phyloP scores from a whole-genome alignment of 1,140 invertebrate species.

The Stegodyphus dumicola region DNA sequence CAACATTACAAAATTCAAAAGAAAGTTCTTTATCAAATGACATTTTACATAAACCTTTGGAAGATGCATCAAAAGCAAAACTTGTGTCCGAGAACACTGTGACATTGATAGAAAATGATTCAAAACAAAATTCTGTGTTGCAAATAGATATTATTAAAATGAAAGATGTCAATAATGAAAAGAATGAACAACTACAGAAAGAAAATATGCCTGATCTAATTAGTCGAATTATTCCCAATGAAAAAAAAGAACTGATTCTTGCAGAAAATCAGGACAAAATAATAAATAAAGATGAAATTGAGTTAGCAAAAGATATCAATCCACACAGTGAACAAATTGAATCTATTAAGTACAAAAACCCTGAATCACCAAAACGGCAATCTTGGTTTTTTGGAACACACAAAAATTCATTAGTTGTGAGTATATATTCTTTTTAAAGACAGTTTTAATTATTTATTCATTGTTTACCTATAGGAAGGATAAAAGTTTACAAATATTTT shows the following conservation, averaged over 20 bases:
- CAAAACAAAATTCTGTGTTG: neutral
- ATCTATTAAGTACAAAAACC: constrained; percentile 13
- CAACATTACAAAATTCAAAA: neutral
- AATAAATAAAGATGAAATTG: neutral
- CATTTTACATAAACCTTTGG: neutral
- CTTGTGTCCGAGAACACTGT: neutral
- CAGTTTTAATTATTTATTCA: neutral
- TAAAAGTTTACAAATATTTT: neutral
- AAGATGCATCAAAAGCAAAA: neutral
- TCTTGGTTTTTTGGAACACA: constrained; percentile 55
- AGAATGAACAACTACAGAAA: constrained; percentile 37
- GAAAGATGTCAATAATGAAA: constrained; percentile 50
- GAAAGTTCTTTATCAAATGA: constrained; percentile 2
- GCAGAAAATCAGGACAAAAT: neutral
- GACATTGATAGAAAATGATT: neutral
- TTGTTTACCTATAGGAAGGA: neutral
- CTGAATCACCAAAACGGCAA: constrained; percentile 27
- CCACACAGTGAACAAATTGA: no score
- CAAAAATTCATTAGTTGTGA: constrained; percentile 53
- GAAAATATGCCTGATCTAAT: constrained; percentile 51
- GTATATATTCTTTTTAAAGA: neutral
- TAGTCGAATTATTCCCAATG: constrained; percentile 33
- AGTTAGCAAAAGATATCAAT: neutral
- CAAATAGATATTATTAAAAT: constrained; percentile 8
- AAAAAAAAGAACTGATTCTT: constrained; percentile 42